phyloP scores from a whole-genome alignment of 2,113 vertebrate genomes.

The Acinonyx jubatus region DNA sequence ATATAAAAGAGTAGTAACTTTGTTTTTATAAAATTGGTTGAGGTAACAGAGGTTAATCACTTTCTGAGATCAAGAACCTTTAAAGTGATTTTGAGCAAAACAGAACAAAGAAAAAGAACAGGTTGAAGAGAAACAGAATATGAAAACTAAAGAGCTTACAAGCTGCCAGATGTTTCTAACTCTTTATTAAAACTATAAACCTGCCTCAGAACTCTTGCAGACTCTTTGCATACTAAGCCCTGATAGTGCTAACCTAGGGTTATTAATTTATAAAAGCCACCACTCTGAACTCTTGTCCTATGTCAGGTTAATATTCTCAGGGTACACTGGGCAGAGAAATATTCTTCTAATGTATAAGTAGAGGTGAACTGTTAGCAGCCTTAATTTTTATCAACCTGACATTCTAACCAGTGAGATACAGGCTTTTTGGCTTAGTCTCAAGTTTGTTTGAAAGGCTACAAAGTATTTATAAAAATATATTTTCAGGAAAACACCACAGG shows the following conservation, averaged over 20 bases:
- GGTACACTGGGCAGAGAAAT: background rate
- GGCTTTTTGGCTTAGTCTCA: background rate
- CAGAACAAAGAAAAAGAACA: background rate
- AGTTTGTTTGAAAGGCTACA: slow-evolving; percentile 8
- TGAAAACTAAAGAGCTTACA: background rate
- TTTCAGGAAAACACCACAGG: background rate
- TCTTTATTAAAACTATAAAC: slow-evolving; percentile 20
- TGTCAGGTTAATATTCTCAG: background rate
- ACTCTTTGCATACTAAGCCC: background rate
- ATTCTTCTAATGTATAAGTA: background rate
- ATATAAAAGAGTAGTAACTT: background rate
- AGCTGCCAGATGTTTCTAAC: background rate
- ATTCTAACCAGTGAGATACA: slow-evolving; percentile 10
- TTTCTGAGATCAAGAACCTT: slow-evolving; percentile 11
- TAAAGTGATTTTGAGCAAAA: background rate
- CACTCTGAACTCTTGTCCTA: background rate
- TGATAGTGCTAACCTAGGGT: background rate
- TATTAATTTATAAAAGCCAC: background rate
- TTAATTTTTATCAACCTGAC: background rate
- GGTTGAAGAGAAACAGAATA: background rate
- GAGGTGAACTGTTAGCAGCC: background rate
- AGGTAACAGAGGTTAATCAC: background rate
- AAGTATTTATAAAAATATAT: background rate
- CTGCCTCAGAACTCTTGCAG: background rate
- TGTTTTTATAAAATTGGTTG: background rate